Evolutionary conservation across 2,888 invertebrate species (phyloP), one percentile per base, ranked within the genome.

Genomic region (Sthenelais limicola): DNA sequence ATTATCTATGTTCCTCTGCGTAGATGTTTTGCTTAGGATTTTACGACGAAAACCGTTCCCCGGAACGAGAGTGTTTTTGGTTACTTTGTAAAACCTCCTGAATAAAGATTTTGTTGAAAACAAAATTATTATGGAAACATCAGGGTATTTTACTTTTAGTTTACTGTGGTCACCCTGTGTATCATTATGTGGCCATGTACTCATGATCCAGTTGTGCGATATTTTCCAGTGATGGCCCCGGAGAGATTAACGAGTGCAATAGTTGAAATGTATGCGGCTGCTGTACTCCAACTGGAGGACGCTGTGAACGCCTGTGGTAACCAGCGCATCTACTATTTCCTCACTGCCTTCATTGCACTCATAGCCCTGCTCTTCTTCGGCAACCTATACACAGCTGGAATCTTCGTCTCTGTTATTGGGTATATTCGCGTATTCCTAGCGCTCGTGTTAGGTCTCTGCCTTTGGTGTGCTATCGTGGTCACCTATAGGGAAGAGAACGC

Each of bases 381-480:
- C 4, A 66, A 68, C 49, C 21, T 71, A 5, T 32, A 28, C 21
- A 15, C 62, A 3, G n/a, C 69, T 2, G 24, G 21, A 9, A 52
- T 21, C n/a, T 47, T 24, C 30, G 68, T 3, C 18, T n/a, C n/a
- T n/a, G n/a, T n/a, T n/a, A n/a, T n/a, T n/a, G n/a, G n/a, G n/a
- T n/a, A n/a, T n/a, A n/a, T n/a, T n/a, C 24, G 30, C n/a, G 26
- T 62, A 26, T 5, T 52, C n/a, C 48, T 73, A 21, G 51, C 48
- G 1, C 47, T 76, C 0, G 49, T 28, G 4, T 7, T 76, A 4
- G 71, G 48, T 9, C 73, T 67, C 58, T 73, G 47, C 26, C 21
- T 71, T 15, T 76, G 76, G 76, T 73, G 33, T 35, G 67, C 49
- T 15, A 33, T 73, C 2, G 52, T 76, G 7, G 47, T 58, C 24